A percentile compares a stretch with the other conserved stretches of the same genome.
These are phyloP conservation scores for Dendrocincla fuliginosa DNA, from an alignment of 2,797 vertebrate genomes.

Conservation along the genomic window DNA sequence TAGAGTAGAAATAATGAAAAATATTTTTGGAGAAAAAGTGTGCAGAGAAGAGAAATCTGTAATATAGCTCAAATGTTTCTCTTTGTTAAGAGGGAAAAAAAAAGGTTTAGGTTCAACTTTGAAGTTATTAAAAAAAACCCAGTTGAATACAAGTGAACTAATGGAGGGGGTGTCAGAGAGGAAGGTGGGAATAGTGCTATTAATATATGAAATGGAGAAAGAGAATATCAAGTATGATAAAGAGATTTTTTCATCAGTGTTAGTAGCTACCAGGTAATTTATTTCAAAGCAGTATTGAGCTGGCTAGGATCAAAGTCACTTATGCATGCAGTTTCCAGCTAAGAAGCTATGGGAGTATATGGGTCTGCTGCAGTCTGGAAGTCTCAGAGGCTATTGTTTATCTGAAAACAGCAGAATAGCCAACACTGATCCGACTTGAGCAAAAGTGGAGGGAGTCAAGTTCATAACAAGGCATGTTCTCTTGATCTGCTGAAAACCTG, in stretches of 20 bases:
- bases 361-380: not conserved
- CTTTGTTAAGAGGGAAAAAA: not conserved
- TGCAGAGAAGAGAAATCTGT: not conserved
- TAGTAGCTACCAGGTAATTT: not conserved
- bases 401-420: not conserved
- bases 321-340: not conserved
- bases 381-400: not conserved
- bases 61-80: not conserved
- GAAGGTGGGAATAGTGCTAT: not conserved
- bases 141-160: not conserved
- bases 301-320: not conserved
- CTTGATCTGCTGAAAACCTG: not conserved
- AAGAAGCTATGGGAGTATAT: not conserved
- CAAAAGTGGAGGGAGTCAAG: not conserved
- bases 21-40: not conserved
- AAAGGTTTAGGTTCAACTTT: not conserved
- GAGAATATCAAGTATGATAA: not conserved
- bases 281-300: constrained; percentile 37
- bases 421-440: not conserved
- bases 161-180: not conserved
- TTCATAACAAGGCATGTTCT: not conserved
- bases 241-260: not conserved
- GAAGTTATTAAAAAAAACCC: not conserved
- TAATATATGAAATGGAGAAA: not conserved
- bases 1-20: not conserved